Evolutionary conservation across 2,888 invertebrate genomes (phyloP).

Genomic region (Cheilosia soror): DNA sequence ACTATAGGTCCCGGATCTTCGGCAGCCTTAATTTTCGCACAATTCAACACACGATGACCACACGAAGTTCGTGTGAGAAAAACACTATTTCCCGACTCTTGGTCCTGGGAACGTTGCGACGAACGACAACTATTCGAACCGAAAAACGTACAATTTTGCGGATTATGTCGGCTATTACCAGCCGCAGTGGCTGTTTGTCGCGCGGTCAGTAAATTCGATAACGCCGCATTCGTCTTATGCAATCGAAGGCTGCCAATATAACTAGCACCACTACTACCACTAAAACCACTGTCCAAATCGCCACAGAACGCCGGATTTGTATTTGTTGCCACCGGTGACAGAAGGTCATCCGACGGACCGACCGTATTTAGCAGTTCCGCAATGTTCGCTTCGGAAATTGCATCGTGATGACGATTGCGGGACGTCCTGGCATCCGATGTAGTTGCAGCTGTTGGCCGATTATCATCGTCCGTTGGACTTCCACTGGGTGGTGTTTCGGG

Average conservation of each 20-base stretch:
- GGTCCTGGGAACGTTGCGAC: conserved; percentile 80
- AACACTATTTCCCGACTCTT: conserved; percentile 74
- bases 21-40: conserved; percentile 84
- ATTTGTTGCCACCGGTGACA: conserved; percentile 80
- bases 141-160: conserved; percentile 76
- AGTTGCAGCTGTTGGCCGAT: conserved; percentile 57
- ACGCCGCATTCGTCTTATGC: conserved; percentile 81
- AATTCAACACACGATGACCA: conserved; percentile 82
- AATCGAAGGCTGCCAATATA: conserved; percentile 89
- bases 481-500: conserved; percentile 86
- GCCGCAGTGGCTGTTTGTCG: conserved; percentile 77
- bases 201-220: conserved; percentile 79
- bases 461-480: conserved; percentile 83
- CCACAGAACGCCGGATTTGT: conserved; percentile 82
- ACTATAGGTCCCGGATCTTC: conserved; percentile 83
- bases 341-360: conserved; percentile 84
- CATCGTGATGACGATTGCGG: conserved; percentile 84
- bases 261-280: conserved; percentile 92
- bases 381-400: conserved; percentile 87
- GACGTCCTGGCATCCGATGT: conserved; percentile 43
- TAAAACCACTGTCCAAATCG: conserved; percentile 92
- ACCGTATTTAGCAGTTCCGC: conserved; percentile 87
- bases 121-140: conserved; percentile 82
- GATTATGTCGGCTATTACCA: conserved; percentile 71
- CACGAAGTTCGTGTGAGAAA: conserved; percentile 83